Percentiles rank a stretch among this genome's conserved stretches.
These are phyloP conservation scores for Aphidius colemani DNA, from an alignment of 2,888 invertebrate genomes.

Conservation along the genomic window DNA sequence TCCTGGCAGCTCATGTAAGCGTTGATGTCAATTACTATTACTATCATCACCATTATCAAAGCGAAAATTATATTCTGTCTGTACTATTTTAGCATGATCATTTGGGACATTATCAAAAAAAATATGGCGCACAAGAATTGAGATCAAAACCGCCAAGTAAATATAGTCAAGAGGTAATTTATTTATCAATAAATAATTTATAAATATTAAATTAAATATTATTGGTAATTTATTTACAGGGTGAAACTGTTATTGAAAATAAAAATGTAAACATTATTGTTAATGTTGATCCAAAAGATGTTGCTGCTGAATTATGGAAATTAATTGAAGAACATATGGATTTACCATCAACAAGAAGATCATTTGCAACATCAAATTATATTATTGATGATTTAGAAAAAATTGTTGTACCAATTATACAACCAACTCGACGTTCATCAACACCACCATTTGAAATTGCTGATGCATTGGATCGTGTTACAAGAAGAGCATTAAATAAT, in stretches of 20 bases:
- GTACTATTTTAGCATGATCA: too few relatives aligned
- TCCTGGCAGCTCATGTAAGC: too few relatives aligned
- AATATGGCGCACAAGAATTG: too few relatives aligned
- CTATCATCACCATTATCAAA: too few relatives aligned
- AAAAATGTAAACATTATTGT: conserved; percentile 43
- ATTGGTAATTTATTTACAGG: conserved; percentile 23
- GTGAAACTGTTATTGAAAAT: conserved; percentile 34
- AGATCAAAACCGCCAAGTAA: too few relatives aligned
- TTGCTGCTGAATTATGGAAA: conserved; percentile 40
- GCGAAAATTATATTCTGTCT: too few relatives aligned
- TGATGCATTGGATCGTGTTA: conserved; percentile 34
- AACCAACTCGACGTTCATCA: conserved; percentile 34
- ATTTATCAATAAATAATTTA: too few relatives aligned
- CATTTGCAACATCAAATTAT: conserved; percentile 6
- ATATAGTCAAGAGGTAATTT: too few relatives aligned
- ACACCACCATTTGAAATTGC: conserved; percentile 32
- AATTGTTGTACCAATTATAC: conserved; percentile 34
- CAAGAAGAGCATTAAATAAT: conserved; percentile 30
- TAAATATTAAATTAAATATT: too few relatives aligned
- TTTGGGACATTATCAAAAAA: too few relatives aligned
- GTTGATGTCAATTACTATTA: too few relatives aligned
- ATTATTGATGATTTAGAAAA: conserved; percentile 32
- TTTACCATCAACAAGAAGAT: conserved; percentile 11
- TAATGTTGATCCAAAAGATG: conserved; percentile 40
- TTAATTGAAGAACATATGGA: conserved; percentile 36